These are phyloP conservation scores for Tricholauxania praeusta DNA, from an alignment of 2,888 invertebrate genomes.

Conservation along the genomic window DNA sequence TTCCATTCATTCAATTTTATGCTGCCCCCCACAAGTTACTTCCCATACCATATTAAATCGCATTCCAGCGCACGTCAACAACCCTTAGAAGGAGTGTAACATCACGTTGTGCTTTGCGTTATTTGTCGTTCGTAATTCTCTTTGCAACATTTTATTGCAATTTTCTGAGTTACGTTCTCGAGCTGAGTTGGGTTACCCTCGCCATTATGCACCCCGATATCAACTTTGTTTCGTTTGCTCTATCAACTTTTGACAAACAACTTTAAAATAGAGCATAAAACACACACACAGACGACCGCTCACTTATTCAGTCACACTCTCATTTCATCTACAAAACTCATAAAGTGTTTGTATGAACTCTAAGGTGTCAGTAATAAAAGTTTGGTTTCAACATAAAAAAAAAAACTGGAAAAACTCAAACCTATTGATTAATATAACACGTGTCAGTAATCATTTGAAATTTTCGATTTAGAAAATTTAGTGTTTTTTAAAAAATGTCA, in stretches of 20 bases:
- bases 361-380: too few relatives aligned
- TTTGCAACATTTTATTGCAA: slow-evolving; percentile 35
- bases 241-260: slow-evolving; percentile 24
- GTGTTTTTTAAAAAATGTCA: too few relatives aligned
- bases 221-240: neutral
- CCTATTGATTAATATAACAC: too few relatives aligned
- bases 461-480: too few relatives aligned
- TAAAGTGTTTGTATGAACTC: slow-evolving; percentile 30
- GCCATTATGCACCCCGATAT: neutral
- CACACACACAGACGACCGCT: slow-evolving; percentile 24
- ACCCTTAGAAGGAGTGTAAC: slow-evolving; percentile 17
- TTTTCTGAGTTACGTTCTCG: neutral
- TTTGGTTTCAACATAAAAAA: too few relatives aligned
- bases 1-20: slow-evolving; percentile 23
- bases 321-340: too few relatives aligned
- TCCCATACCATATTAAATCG: neutral
- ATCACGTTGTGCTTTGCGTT: neutral
- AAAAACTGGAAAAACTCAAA: too few relatives aligned
- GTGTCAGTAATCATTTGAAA: too few relatives aligned
- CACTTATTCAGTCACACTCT: neutral
- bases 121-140: slow-evolving; percentile 20
- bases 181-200: neutral
- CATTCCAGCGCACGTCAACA: slow-evolving; percentile 2
- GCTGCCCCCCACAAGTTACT: too few relatives aligned
- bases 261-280: slow-evolving; percentile 33